A percentile compares a stretch with the other conserved stretches of the same genome.
Evolutionary conservation across 2,888 invertebrate species (phyloP).

Genomic region (Ditula angustiorana): DNA sequence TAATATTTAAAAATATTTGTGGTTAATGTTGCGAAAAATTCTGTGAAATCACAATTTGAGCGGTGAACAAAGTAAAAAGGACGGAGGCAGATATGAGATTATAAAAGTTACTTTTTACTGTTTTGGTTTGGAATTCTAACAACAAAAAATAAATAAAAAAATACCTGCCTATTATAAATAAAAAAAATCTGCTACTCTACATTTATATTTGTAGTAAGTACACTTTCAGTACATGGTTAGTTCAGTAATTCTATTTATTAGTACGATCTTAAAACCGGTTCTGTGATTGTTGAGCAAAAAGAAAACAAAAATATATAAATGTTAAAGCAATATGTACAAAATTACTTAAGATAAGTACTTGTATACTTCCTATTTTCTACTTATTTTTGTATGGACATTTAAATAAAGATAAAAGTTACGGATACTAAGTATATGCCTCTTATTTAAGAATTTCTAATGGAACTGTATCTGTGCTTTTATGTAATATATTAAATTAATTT

Average conservation of each 20-base stretch:
- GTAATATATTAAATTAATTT: no score
- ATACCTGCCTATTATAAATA: no score
- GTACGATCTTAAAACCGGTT: not conserved
- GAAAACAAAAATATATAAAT: not conserved
- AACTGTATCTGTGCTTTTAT: no score
- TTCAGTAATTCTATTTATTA: not conserved
- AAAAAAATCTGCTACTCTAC: not conserved
- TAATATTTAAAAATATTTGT: no score
- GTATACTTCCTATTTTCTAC: not conserved
- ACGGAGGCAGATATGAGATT: no score
- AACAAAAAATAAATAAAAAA: no score
- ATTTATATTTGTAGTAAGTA: not conserved
- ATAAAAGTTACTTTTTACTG: no score
- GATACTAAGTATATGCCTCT: not conserved
- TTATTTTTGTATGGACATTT: not conserved
- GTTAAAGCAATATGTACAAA: slow-evolving; percentile 2
- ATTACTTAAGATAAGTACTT: not conserved
- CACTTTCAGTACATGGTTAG: slow-evolving; percentile 2
- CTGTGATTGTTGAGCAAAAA: slow-evolving; percentile 27
- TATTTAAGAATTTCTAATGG: not conserved
- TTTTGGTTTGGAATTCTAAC: no score
- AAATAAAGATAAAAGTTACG: not conserved
- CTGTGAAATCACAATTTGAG: not conserved
- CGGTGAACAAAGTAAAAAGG: not conserved
- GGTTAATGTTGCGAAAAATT: no score